phyloP scores from a whole-genome alignment of 2,113 vertebrate species.

The Macrotis lagotis region DNA sequence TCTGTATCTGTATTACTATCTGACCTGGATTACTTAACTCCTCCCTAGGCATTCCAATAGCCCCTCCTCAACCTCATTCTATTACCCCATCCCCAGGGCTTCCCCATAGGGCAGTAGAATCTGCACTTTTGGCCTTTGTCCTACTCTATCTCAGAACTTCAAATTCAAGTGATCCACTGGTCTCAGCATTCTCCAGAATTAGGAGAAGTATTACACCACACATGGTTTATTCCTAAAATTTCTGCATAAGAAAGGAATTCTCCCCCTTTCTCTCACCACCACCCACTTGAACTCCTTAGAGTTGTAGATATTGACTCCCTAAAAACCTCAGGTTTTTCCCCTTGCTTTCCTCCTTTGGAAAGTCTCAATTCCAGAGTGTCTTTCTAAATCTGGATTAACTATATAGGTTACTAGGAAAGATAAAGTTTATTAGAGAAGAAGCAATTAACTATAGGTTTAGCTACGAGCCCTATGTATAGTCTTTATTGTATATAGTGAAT shows the following conservation, averaged over 20 bases:
- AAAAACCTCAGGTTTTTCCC: no score
- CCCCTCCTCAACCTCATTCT: neutral
- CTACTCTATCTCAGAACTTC: neutral
- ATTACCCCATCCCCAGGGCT: neutral
- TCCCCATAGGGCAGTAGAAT: neutral
- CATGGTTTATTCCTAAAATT: neutral
- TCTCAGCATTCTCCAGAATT: neutral
- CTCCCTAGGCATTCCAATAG: neutral
- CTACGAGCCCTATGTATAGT: neutral
- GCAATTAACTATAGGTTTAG: neutral
- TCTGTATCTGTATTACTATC: no score
- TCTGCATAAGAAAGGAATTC: neutral
- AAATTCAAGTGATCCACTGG: neutral
- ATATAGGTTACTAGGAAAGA: neutral
- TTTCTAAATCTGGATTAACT: neutral
- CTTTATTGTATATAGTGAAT: neutral
- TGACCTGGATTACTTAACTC: neutral
- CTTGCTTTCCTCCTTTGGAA: neutral
- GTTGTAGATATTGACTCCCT: neutral
- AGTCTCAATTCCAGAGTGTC: neutral
- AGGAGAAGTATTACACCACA: neutral
- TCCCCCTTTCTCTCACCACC: neutral
- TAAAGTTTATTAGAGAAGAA: neutral
- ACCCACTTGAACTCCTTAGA: neutral
- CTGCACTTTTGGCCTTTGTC: neutral